These are phyloP conservation scores for Ophion slaviceki DNA, from an alignment of 2,888 invertebrate species.

Conservation along the genomic window DNA sequence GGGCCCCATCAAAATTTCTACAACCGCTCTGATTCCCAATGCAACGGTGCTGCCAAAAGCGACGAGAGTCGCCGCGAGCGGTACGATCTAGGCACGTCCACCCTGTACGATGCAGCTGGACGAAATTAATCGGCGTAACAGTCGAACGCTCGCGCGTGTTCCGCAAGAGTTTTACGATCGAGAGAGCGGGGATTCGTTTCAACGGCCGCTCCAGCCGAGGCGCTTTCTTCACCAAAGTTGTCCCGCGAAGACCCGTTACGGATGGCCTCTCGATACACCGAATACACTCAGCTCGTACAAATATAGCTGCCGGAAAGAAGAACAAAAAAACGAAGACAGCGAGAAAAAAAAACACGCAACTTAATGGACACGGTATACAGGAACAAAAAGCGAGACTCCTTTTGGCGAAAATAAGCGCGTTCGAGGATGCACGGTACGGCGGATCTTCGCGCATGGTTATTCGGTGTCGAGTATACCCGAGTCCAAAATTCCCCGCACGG, in stretches of 20 bases:
- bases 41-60: background rate
- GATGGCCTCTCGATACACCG: slow-evolving; percentile 19
- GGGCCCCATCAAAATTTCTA: too few species aligned
- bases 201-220: slow-evolving; percentile 30
- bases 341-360: background rate
- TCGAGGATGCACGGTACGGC: background rate
- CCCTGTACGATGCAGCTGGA: slow-evolving; percentile 14
- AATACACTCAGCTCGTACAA: background rate
- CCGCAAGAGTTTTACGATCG: slow-evolving; percentile 2
- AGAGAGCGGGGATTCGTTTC: slow-evolving; percentile 36
- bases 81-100: background rate
- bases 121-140: slow-evolving; percentile 33
- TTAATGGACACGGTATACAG: background rate
- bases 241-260: slow-evolving; percentile 49
- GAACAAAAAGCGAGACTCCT: background rate
- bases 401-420: background rate
- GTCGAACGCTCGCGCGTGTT: slow-evolving; percentile 8
- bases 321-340: background rate
- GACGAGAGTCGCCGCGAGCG: background rate
- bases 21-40: too few species aligned
- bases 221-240: slow-evolving; percentile 55
- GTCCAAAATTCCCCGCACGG: background rate
- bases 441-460: background rate
- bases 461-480: background rate
- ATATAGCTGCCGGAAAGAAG: slow-evolving; percentile 13